These are phyloP conservation scores for Hedychridium roseum DNA, from an alignment of 2,888 invertebrate genomes.

Conservation along the genomic window DNA sequence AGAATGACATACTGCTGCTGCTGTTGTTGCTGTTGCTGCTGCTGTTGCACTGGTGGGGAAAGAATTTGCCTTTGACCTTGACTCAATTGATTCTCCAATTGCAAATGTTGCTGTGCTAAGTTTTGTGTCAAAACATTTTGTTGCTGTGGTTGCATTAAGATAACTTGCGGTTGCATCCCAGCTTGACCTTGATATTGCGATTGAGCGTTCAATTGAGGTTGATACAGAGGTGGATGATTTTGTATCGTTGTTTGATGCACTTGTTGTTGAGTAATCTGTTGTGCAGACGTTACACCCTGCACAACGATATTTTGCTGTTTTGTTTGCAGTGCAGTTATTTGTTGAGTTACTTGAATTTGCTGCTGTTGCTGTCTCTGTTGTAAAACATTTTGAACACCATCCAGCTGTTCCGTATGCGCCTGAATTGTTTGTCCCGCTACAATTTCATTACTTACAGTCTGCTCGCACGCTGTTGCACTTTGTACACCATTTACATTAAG, in stretches of 20 bases:
- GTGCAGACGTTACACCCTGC: conserved; percentile 23
- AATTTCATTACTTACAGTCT: too few species aligned
- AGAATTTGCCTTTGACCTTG: conserved; percentile 39
- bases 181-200: conserved; percentile 38
- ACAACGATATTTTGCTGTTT: conserved; percentile 37
- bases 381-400: conserved; percentile 24
- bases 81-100: conserved; percentile 31
- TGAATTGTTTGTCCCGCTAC: too few species aligned
- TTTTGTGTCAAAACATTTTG: conserved; percentile 11
- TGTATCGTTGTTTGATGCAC: conserved; percentile 24
- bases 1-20: conserved; percentile 43
- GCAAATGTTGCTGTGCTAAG: conserved; percentile 33
- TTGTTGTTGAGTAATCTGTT: conserved; percentile 32
- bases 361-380: conserved; percentile 26
- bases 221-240: conserved; percentile 19
- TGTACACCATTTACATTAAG: too few species aligned
- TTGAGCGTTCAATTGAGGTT: conserved; percentile 28
- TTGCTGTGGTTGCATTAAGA: conserved; percentile 25
- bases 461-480: too few species aligned
- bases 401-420: too few species aligned
- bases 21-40: conserved; percentile 38
- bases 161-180: conserved; percentile 29
- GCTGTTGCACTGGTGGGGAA: conserved; percentile 42
- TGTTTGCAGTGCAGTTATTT: conserved; percentile 27
- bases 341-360: conserved; percentile 19